Evolutionary conservation across 2,797 vertebrate genomes (phyloP).

Genomic region (Cossypha polioptera): DNA sequence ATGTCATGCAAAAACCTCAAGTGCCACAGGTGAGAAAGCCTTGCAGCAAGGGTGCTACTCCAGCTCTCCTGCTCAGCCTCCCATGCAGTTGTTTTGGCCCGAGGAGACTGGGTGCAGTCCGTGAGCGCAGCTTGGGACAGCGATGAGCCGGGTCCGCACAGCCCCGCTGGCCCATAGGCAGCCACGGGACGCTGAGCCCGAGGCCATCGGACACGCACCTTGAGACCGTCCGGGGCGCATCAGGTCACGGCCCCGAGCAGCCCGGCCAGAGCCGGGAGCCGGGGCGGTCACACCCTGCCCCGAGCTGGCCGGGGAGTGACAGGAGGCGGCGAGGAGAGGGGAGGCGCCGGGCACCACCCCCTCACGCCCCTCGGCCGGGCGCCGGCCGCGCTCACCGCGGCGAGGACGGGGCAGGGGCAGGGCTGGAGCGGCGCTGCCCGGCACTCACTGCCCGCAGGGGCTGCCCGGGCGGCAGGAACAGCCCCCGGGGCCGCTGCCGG

Average conservation of each 20-base stretch:
- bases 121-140: fast-evolving
- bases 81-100: fast-evolving
- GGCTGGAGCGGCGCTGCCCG: not conserved
- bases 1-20: fast-evolving
- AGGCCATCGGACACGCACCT: not conserved
- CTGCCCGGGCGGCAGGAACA: not conserved
- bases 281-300: not conserved
- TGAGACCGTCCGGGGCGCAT: not conserved
- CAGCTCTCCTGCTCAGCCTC: not conserved
- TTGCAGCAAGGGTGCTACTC: not conserved
- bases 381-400: not conserved
- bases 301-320: not conserved
- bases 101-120: fast-evolving
- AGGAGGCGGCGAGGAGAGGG: not conserved
- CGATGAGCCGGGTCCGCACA: fast-evolving
- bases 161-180: fast-evolving
- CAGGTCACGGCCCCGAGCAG: not conserved
- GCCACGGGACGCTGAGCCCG: not conserved
- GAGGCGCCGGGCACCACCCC: not conserved
- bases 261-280: not conserved
- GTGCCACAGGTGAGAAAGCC: not conserved
- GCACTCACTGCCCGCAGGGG: not conserved
- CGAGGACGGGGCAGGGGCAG: not conserved
- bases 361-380: not conserved
- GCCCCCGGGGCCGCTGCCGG: not conserved